These are phyloP conservation scores for Prinia subflava DNA, from an alignment of 2,113 vertebrate genomes.

Conservation along the genomic window DNA sequence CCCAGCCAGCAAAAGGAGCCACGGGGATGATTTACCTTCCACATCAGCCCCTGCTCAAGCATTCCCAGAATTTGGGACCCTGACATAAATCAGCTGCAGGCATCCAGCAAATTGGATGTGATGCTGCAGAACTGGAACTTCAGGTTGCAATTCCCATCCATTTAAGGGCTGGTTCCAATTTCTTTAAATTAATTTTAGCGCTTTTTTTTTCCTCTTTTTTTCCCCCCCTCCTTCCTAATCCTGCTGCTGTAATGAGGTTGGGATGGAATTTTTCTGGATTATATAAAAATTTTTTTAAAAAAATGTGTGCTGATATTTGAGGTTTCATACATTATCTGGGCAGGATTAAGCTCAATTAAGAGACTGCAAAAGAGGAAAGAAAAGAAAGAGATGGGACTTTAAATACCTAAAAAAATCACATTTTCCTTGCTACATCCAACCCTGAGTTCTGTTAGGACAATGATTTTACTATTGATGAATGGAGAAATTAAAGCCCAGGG, in stretches of 20 bases:
- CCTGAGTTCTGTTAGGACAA: not conserved
- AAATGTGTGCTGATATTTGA: not conserved
- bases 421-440: not conserved
- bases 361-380: not conserved
- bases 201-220: not conserved
- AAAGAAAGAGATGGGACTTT: not conserved
- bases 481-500: not conserved
- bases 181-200: not conserved
- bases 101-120: not conserved
- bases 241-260: not conserved
- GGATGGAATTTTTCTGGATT: not conserved
- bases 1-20: not conserved
- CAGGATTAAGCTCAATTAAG: not conserved
- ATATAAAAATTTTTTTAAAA: too few relatives aligned
- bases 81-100: not conserved
- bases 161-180: not conserved
- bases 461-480: not conserved
- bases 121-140: not conserved
- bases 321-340: not conserved
- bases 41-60: not conserved
- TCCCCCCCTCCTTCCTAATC: not conserved
- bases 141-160: not conserved
- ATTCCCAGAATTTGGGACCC: not conserved
- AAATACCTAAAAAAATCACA: not conserved
- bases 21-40: not conserved